Percentiles rank a stretch among this genome's conserved stretches.
Evolutionary conservation across 2,113 vertebrate species (phyloP).

Genomic region (Dissostichus mawsoni): DNA sequence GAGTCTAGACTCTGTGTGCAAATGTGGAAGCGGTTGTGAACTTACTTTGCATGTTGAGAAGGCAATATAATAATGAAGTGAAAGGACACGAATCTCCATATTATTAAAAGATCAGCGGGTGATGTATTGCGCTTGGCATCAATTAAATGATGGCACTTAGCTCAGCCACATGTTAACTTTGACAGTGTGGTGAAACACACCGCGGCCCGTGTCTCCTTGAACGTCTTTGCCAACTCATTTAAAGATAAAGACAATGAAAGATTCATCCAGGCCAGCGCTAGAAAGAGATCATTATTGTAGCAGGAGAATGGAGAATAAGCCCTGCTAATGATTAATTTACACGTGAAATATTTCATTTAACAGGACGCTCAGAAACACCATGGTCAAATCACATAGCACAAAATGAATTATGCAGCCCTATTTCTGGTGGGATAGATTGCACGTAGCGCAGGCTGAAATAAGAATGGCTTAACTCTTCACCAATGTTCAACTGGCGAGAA

Average conservation of each 20-base stretch:
- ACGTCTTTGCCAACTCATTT: conserved; percentile 64
- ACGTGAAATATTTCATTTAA: conserved; percentile 80
- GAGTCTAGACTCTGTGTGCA: conserved; percentile 44
- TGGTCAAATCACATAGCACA: conserved; percentile 63
- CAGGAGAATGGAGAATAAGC: conserved; percentile 63
- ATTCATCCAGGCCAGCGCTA: conserved; percentile 65
- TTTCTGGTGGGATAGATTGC: conserved; percentile 63
- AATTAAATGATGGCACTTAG: conserved; percentile 76
- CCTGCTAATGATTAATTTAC: conserved; percentile 78
- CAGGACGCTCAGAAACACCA: conserved; percentile 61
- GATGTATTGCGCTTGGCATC: conserved; percentile 74
- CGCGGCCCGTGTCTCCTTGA: conserved; percentile 50
- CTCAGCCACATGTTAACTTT: conserved; percentile 68
- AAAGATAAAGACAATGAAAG: conserved; percentile 78
- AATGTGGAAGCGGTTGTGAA: conserved; percentile 27
- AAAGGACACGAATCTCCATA: conserved; percentile 64
- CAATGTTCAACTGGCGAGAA: conserved; percentile 61
- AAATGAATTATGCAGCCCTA: conserved; percentile 68
- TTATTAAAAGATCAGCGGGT: conserved; percentile 72
- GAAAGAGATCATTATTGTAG: conserved; percentile 63
- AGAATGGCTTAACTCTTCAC: conserved; percentile 61
- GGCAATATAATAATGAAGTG: conserved; percentile 63
- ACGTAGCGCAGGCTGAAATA: conserved; percentile 52
- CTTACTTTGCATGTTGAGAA: conserved; percentile 62
- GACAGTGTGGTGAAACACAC: conserved; percentile 56